Evolutionary conservation across 2,113 vertebrate genomes (phyloP), one percentile per base, ranked within the genome.

Genomic region (Dicentrarchus labrax): DNA sequence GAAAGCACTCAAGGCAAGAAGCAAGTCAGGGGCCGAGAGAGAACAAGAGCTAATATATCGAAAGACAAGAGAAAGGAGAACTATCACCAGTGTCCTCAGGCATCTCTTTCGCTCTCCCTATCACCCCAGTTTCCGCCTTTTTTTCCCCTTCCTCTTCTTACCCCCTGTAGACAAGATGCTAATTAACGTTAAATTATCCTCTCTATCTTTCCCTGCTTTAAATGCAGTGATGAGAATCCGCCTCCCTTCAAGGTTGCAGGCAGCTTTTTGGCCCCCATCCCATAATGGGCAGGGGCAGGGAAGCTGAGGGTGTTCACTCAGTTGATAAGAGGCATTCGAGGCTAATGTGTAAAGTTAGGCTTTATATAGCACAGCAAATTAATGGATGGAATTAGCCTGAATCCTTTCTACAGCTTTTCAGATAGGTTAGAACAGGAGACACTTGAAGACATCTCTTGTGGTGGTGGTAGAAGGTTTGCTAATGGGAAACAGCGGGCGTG

Each of bases 141-240:
- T 62, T 64, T 61, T 21, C 71, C 36, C 38, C n/a, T 86, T 67
- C 69, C 21, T 72, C 68, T 78, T 51, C 77, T 77, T 68, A 56
- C 75, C 80, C 86, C 76, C 83, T 61, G 51, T 84, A 83, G 92
- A 88, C 74, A 60, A 78, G 65, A 86, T 87, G 83, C 88, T 91
- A 90, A 92, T 94, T 92, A 92, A 83, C 76, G 65, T 82, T 85
- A 88, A 90, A 89, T 88, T 65, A 89, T 89, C 82, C 75, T 76
- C 72, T 87, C 76, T 71, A 66, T 86, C 82, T 84, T 90, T 48
- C 51, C 19, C 82, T 45, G 72, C 71, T 86, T 88, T 73, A 43
- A 84, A 74, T 48, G 41, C 54, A 48, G 47, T 71, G 76, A 85
- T 86, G 75, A 84, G 73, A 90, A 83, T 78, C 60, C 30, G 22